A percentile compares a stretch with the other conserved stretches of the same genome.
These are phyloP conservation scores for Ovis canadensis DNA, from an alignment of 2,113 vertebrate genomes.

Conservation along the genomic window DNA sequence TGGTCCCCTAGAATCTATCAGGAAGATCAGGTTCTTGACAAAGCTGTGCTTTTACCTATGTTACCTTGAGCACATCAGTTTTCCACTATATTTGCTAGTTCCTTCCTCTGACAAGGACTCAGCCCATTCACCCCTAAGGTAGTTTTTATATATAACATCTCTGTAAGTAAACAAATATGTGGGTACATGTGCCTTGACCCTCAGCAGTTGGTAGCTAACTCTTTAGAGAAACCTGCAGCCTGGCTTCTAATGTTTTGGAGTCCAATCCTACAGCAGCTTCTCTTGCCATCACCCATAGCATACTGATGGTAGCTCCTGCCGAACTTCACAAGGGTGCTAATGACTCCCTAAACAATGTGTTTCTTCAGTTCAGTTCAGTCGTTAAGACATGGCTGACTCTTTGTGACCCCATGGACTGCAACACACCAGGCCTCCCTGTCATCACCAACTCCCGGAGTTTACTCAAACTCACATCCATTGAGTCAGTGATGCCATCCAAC, in stretches of 20 bases:
- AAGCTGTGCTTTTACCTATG: not conserved
- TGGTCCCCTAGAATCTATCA: not conserved
- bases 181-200: not conserved
- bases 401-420: accelerated
- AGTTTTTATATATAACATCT: not conserved
- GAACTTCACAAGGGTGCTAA: not conserved
- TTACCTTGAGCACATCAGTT: not conserved
- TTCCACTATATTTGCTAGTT: not conserved
- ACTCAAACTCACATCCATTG: accelerated
- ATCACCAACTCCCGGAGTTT: accelerated
- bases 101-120: not conserved
- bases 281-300: not conserved
- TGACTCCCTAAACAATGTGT: not conserved
- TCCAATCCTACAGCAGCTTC: not conserved
- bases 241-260: not conserved
- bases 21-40: not conserved
- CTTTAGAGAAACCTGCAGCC: not conserved
- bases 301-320: not conserved
- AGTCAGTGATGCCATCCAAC: no score
- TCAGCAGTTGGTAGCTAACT: not conserved
- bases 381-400: accelerated
- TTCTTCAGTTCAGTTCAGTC: not conserved
- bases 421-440: not conserved
- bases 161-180: not conserved
- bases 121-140: not conserved